phyloP scores from a whole-genome alignment of 2,888 invertebrate species.

The Lordiphosa andalusiaca region DNA sequence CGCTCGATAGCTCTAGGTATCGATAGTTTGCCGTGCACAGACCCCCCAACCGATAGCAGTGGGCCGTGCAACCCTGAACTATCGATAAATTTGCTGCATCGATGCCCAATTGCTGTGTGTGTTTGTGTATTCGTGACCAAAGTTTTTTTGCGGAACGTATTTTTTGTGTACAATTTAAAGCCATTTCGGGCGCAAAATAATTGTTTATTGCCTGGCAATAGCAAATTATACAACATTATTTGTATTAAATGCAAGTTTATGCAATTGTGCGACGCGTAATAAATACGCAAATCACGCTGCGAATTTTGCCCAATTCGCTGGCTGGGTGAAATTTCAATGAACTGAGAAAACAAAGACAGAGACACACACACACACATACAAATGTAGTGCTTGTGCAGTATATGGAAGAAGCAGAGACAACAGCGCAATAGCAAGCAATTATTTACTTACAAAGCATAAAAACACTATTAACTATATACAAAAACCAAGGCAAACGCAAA shows the following conservation, averaged over 20 bases:
- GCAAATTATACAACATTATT: conserved; percentile 43
- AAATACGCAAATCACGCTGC: conserved; percentile 56
- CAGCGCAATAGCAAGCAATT: conserved; percentile 73
- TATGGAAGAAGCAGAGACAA: conserved; percentile 64
- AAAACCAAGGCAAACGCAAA: conserved; percentile 42
- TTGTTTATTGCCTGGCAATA: conserved; percentile 50
- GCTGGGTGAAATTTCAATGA: conserved; percentile 78
- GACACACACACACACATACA: conserved; percentile 45
- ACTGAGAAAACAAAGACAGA: conserved; percentile 77
- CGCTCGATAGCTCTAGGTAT: no score
- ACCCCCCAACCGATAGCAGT: no score
- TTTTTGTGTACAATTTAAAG: conserved; percentile 72
- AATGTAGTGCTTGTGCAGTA: conserved; percentile 44
- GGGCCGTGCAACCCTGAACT: conserved; percentile 37
- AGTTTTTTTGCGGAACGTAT: conserved; percentile 75
- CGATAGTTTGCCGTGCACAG: no score
- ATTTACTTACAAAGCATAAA: conserved; percentile 65
- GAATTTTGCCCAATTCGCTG: conserved; percentile 66
- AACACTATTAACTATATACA: conserved; percentile 47
- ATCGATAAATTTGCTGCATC: no score
- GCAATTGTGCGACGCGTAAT: conserved; percentile 47
- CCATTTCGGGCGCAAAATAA: conserved; percentile 64
- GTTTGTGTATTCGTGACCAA: conserved; percentile 78
- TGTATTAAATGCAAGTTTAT: conserved; percentile 41
- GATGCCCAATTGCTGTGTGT: conserved; percentile 59